Evolutionary conservation across 2,113 vertebrate species (phyloP).

Genomic region (Trichechus manatus): DNA sequence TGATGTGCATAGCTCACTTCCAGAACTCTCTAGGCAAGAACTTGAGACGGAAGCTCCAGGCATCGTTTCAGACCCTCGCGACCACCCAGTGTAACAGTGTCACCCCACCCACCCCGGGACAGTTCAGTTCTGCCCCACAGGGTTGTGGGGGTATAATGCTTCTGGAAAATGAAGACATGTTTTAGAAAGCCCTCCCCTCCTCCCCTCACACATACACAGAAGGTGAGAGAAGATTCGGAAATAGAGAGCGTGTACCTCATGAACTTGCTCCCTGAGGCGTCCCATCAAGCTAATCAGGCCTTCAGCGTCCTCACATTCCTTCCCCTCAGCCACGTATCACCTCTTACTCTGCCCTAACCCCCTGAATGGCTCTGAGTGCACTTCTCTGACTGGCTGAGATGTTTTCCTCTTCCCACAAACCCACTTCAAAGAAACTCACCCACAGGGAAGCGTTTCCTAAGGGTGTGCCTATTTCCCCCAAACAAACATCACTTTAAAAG

Average conservation of each 20-base stretch:
- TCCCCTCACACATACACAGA: too few species aligned
- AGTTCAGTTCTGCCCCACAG: not conserved
- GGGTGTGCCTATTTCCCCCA: not conserved
- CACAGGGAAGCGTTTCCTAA: not conserved
- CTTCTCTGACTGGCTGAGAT: too few species aligned
- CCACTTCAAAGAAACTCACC: not conserved
- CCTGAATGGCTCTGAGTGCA: too few species aligned
- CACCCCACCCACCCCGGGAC: fast-evolving
- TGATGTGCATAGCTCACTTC: too few species aligned
- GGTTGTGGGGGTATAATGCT: fast-evolving
- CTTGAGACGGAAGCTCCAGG: not conserved
- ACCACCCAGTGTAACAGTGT: too few species aligned
- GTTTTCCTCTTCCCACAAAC: not conserved
- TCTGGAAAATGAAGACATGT: fast-evolving
- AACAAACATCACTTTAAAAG: not conserved
- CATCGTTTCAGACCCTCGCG: fast-evolving
- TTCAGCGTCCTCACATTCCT: too few species aligned
- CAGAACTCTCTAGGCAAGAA: too few species aligned
- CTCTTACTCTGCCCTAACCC: not conserved
- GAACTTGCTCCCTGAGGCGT: too few species aligned
- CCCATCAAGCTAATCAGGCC: not conserved
- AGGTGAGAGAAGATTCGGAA: not conserved
- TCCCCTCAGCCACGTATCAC: not conserved
- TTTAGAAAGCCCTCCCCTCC: not conserved
- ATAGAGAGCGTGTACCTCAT: fast-evolving